Base-by-base conservation (phyloP, 1,140 invertebrate species). In the Hestina assimilis region DNA sequence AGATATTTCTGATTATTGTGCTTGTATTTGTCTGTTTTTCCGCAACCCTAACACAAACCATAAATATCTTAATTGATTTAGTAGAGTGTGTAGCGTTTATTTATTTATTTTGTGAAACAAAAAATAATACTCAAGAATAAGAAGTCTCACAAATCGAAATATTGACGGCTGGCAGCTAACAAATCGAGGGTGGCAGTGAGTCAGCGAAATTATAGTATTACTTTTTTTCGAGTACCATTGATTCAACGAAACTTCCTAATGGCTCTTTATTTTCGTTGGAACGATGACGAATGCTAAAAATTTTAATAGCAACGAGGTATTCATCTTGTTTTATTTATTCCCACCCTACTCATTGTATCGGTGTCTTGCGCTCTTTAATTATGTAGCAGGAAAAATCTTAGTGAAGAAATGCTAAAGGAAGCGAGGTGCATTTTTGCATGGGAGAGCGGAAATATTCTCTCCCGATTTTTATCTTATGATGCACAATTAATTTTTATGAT, bases 211-310 rank as follows among this genome's bases (percentile, higher is more conserved):
- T 73, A 71, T 66, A 57, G 55, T 67, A 69, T 75, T 76, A 68
- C 65, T 72, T 81, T 75, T 79, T 74, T 69, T n/a, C n/a, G 74
- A 77, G 63, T 75, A 66, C 67, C 70, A 75, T 79, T 76, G 73
- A 77, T 78, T 81, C 72, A 71, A 75, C 69, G 62, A 52, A 79
- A 73, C 66, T 72, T 62, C 74, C 75, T 83, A 79, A 86, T 83
- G 73, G 77, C 64, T 70, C 69, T 69, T 71, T 72, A 74, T 82
- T 75, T 85, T 82, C 70, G 72, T 74, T 65, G 63, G 70, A 72
- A 76, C 63, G 69, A 84, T 81, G 80, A 83, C 73, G 67, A 66
- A 65, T 71, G 57, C 54, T 58, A 61, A 69, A 60, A 66, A 61
- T 48, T 61, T 51, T 56, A 47, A 58, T 53, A 56, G 56, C 46